Evolutionary conservation across 2,888 invertebrate genomes (phyloP).

Genomic region (Agelastica alni): DNA sequence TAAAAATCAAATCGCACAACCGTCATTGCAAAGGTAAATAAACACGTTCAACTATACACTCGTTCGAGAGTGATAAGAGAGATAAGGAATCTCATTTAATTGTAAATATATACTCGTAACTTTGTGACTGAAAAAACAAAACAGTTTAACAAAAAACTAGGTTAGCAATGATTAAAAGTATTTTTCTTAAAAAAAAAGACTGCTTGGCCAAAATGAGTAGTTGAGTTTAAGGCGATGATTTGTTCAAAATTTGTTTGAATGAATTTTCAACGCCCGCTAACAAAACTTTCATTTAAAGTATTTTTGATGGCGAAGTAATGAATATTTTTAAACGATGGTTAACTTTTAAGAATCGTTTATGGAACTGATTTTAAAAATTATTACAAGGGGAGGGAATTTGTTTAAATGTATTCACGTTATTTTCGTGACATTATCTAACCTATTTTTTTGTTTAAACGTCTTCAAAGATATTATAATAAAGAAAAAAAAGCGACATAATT

Average conservation of each 20-base stretch:
- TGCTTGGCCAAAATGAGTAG: constrained; percentile 12
- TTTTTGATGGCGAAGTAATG: no score
- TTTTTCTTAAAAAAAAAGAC: constrained; percentile 12
- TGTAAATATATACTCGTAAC: constrained; percentile 23
- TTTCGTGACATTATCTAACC: no score
- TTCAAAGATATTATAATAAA: no score
- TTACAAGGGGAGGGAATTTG: no score
- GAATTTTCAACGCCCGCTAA: background rate
- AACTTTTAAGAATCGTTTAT: background rate
- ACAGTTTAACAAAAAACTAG: constrained; percentile 7
- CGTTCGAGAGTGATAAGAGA: no score
- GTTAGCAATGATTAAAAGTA: constrained; percentile 15
- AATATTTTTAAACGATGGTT: no score
- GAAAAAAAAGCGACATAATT: no score
- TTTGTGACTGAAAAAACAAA: constrained; percentile 26
- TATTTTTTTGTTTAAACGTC: no score
- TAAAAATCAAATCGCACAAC: no score
- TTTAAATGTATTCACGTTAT: no score
- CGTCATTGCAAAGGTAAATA: constrained; percentile 1
- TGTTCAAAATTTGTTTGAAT: background rate
- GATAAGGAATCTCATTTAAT: constrained; percentile 9
- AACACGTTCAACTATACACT: constrained; percentile 2
- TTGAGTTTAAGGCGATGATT: constrained; percentile 5
- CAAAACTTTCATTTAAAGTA: background rate
- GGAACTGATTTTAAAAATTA: background rate